Percentiles rank a stretch among this genome's conserved stretches.
Evolutionary conservation across 2,113 vertebrate genomes (phyloP).

Genomic region (Henicopernis longicauda): DNA sequence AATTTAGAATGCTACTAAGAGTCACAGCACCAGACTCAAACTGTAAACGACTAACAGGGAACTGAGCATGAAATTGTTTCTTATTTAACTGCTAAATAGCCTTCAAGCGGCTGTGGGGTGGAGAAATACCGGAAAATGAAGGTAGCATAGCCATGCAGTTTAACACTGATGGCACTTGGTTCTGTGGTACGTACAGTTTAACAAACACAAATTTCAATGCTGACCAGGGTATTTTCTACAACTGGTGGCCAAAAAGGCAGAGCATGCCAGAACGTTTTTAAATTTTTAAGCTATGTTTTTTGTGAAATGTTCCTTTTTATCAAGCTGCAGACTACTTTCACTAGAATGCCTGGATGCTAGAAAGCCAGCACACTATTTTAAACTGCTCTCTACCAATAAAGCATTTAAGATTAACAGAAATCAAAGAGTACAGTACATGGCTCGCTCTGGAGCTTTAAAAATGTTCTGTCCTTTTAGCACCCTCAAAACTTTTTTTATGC

Average conservation of each 20-base stretch:
- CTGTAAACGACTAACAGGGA: not conserved
- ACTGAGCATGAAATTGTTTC: not conserved
- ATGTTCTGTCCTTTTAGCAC: not conserved
- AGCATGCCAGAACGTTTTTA: not conserved
- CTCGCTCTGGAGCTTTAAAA: not conserved
- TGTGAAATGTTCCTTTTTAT: not conserved
- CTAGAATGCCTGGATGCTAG: not conserved
- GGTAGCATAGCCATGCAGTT: not conserved
- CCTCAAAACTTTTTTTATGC: not conserved
- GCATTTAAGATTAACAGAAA: not conserved
- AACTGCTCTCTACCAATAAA: not conserved
- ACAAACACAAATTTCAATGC: not conserved
- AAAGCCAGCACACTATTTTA: not conserved
- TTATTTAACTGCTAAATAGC: not conserved
- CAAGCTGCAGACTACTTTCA: not conserved
- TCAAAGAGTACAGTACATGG: not conserved
- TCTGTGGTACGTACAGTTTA: rapidly evolving
- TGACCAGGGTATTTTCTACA: not conserved
- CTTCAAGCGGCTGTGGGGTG: not conserved
- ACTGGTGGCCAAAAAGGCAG: not conserved
- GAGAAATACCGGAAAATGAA: not conserved
- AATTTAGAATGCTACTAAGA: slow-evolving; percentile 40
- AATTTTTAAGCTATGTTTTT: not conserved
- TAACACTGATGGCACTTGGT: not conserved
- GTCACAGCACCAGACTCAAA: slow-evolving; percentile 37